phyloP scores from a whole-genome alignment of 2,888 invertebrate genomes.

The Cancer borealis region DNA sequence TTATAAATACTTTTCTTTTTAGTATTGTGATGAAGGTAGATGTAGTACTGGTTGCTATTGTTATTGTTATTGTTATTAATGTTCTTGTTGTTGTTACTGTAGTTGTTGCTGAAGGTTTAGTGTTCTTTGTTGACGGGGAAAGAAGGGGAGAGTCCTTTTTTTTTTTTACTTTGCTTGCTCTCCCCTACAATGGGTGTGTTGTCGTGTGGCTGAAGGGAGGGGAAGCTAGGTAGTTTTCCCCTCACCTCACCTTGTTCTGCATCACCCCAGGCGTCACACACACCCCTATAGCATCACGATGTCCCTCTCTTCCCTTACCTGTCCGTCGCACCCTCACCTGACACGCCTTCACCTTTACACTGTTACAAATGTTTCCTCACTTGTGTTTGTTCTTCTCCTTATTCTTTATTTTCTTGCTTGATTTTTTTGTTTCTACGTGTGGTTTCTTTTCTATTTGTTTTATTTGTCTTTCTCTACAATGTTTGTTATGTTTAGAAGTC shows the following conservation, averaged over 20 bases:
- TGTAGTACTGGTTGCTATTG: background rate
- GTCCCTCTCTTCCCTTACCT: background rate
- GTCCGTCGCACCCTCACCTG: background rate
- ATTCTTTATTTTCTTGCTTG: background rate
- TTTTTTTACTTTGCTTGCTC: background rate
- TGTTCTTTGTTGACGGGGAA: background rate
- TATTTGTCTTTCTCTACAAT: background rate
- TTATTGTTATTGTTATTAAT: background rate
- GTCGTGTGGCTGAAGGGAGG: background rate
- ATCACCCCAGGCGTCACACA: constrained; percentile 6
- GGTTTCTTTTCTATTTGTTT: background rate
- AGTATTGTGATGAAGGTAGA: background rate
- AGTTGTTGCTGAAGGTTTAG: background rate
- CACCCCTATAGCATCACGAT: background rate
- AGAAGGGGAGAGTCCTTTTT: background rate
- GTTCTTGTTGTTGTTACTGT: background rate
- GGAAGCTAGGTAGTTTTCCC: background rate
- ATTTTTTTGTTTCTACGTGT: background rate
- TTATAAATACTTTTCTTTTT: background rate
- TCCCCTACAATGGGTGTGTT: background rate
- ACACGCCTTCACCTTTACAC: background rate
- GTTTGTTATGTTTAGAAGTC: background rate
- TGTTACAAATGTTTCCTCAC: constrained; percentile 2
- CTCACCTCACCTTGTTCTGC: background rate
- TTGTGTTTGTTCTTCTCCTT: background rate